These are phyloP conservation scores for Hypselothyrea guttata DNA, from an alignment of 2,888 invertebrate species.

Conservation along the genomic window DNA sequence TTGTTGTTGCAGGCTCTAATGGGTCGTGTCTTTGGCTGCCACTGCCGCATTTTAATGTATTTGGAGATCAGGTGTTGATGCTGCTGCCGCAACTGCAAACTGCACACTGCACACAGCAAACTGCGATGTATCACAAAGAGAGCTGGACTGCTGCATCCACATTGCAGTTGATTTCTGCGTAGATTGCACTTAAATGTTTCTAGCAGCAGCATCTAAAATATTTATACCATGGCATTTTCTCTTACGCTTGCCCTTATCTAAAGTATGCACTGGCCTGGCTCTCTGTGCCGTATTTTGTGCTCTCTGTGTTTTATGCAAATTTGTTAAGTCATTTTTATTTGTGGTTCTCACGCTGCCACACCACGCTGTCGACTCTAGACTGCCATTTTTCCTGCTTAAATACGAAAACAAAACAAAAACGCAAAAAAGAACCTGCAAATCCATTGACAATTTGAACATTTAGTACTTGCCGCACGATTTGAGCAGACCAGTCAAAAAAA, in stretches of 20 bases:
- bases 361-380: constrained; percentile 19
- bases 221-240: constrained; percentile 66
- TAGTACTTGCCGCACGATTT: constrained; percentile 66
- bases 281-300: neutral
- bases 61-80: constrained; percentile 81
- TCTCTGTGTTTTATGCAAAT: constrained; percentile 58
- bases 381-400: constrained; percentile 40
- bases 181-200: constrained; percentile 72
- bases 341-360: constrained; percentile 76
- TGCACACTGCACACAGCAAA: constrained; percentile 29
- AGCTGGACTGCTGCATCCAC: constrained; percentile 24
- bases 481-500: constrained; percentile 27
- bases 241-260: constrained; percentile 66
- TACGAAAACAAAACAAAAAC: constrained; percentile 12
- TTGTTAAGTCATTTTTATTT: constrained; percentile 76
- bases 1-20: constrained; percentile 51
- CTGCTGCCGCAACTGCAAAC: constrained; percentile 62
- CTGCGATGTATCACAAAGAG: constrained; percentile 43
- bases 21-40: constrained; percentile 58
- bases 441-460: constrained; percentile 69
- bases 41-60: constrained; percentile 70
- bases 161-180: constrained; percentile 66
- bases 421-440: constrained; percentile 42
- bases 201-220: constrained; percentile 67
- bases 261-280: constrained; percentile 44